Evolutionary conservation across 2,797 vertebrate species (phyloP), one percentile per base, ranked within the genome.

Genomic region (Enteromius unitaeniatus): DNA sequence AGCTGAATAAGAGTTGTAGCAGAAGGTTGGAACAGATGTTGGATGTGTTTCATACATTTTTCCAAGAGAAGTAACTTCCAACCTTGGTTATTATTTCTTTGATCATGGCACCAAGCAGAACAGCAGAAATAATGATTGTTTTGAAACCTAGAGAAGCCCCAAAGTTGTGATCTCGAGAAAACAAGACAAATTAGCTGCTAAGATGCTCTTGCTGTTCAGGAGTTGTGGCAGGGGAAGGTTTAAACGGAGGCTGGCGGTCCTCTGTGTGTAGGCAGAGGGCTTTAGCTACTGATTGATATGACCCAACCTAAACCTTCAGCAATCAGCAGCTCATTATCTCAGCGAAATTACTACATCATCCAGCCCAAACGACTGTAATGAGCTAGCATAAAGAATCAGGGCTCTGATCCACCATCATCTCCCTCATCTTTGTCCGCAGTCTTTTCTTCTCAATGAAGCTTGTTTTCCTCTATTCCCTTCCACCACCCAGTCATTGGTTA

Each of bases 241-340:
- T 81, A 69, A 68, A 70, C 70, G 51, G 55, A 60, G 37, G 42
- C 28, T 58, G 58, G 58, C 2, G 67, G 60, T 81, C 74, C 73
- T 78, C 31, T 86, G 55, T 86, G 37, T 76, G 45, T 74, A 26
- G 26, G 31, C 31, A 3, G 31, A 83, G 23, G 68, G 40, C 75
- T 83, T 68, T 45, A 49, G 75, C 74, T 37, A 40, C 58, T 79
- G 80, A 83, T 79, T 78, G 78, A 72, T 74, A 28, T 65, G 42
- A 78, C 49, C 75, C 79, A 75, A 65, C 62, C 53, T 64, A 82
- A 82, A 74, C 76, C 58, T 73, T 82, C 76, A 86, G 34, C 76
- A 86, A 79, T 86, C 84, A 82, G 68, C 42, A 74, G 74, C 79
- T 88, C 82, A 82, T 88, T 86, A 86, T 72, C 69, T 70, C 51